A percentile compares a stretch with the other conserved stretches of the same genome.
Evolutionary conservation across 2,888 invertebrate genomes (phyloP).

Genomic region (Myopa testacea): DNA sequence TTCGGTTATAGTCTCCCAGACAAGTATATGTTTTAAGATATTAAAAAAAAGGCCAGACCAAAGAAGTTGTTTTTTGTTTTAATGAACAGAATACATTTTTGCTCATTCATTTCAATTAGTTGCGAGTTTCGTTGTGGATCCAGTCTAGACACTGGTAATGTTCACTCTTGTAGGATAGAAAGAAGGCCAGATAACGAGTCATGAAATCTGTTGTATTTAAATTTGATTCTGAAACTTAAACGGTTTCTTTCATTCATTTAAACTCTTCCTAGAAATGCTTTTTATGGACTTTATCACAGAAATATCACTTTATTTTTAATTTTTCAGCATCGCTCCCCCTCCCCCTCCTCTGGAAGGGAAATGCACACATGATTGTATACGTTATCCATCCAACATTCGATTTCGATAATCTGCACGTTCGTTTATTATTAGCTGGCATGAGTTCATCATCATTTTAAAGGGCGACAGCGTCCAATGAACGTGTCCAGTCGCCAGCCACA

Average conservation of each 20-base stretch:
- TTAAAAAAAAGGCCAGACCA: no score
- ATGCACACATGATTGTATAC: no score
- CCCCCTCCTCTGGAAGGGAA: no score
- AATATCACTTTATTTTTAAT: no score
- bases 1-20: neutral
- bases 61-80: neutral
- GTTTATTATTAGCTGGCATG: neutral
- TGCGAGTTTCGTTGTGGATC: neutral
- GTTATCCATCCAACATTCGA: neutral
- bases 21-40: neutral
- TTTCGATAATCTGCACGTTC: neutral
- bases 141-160: conserved; percentile 4
- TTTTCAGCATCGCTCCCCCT: no score
- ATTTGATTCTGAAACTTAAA: neutral
- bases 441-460: neutral
- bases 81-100: conserved; percentile 11
- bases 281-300: no score
- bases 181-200: neutral
- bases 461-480: no score
- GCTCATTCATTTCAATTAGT: conserved; percentile 28
- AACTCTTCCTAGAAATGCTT: no score
- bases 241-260: no score
- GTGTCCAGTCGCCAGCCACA: no score
- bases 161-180: neutral
- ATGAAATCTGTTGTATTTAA: neutral